These are phyloP conservation scores for Oryzias javanicus DNA, from an alignment of 2,113 vertebrate species.

Conservation along the genomic window DNA sequence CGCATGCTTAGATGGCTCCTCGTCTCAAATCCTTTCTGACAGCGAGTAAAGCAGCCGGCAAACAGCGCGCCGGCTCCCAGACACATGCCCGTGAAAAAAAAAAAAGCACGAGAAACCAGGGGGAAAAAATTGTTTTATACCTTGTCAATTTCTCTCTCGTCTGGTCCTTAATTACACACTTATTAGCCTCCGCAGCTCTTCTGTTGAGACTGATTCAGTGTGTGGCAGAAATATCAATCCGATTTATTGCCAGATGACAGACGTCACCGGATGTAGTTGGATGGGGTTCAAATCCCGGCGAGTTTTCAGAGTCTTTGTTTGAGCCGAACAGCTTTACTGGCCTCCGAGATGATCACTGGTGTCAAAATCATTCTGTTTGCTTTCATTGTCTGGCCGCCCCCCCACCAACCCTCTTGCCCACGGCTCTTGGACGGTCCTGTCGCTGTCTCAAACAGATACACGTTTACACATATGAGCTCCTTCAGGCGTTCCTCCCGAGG, in stretches of 20 bases:
- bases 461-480: slow-evolving; percentile 78
- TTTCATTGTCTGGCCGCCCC: slow-evolving; percentile 62
- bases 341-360: slow-evolving; percentile 74
- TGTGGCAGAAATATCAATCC: slow-evolving; percentile 52
- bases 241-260: slow-evolving; percentile 57
- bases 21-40: slow-evolving; percentile 96
- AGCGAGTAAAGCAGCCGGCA: slow-evolving; percentile 94
- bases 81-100: slow-evolving; percentile 70
- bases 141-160: slow-evolving; percentile 65
- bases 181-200: slow-evolving; percentile 60
- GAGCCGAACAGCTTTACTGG: slow-evolving; percentile 46
- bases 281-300: slow-evolving; percentile 1
- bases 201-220: slow-evolving; percentile 56
- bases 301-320: slow-evolving; percentile 16
- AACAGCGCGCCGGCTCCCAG: slow-evolving; percentile 89
- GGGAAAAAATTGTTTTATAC: slow-evolving; percentile 26
- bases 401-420: slow-evolving; percentile 33
- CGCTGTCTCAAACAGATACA: slow-evolving; percentile 59
- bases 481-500: slow-evolving; percentile 49
- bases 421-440: slow-evolving; percentile 63
- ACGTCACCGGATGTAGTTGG: slow-evolving; percentile 28
- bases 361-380: slow-evolving; percentile 81
- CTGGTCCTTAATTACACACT: slow-evolving; percentile 71
- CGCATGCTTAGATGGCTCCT: slow-evolving; percentile 93
- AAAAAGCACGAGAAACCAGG: slow-evolving; percentile 47